Percentiles rank a stretch among this genome's conserved stretches.
Conservation (phyloP, 2,113 vertebrate genomes). For the Chinchilla lanigera region DNA sequence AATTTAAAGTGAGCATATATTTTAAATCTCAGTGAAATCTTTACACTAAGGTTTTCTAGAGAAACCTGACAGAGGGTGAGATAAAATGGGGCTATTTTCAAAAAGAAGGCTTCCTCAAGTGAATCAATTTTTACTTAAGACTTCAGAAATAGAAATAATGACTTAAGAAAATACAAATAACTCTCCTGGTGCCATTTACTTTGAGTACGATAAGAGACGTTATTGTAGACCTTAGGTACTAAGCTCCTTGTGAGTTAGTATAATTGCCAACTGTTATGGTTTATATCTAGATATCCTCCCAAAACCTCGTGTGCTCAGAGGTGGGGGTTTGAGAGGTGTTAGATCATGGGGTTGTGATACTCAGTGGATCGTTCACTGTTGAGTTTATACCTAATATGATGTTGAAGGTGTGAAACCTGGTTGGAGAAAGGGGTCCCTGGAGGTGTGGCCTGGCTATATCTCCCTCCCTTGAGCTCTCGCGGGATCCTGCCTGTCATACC, state of each 20-base stretch:
- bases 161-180: not conserved
- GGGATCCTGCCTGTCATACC: not conserved
- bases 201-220: not conserved
- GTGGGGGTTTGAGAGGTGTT: not conserved
- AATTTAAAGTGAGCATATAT: constrained; percentile 27
- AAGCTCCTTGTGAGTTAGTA: not conserved
- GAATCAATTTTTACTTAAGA: not conserved
- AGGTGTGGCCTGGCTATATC: not conserved
- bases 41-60: not conserved
- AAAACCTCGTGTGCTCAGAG: not conserved
- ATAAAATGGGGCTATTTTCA: not conserved
- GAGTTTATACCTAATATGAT: not conserved
- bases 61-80: not conserved
- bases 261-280: not conserved
- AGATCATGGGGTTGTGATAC: not conserved
- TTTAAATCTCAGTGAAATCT: not conserved
- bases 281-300: not conserved
- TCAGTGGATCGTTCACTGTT: not conserved
- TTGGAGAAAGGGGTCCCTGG: not conserved
- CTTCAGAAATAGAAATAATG: too few relatives aligned
- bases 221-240: not conserved
- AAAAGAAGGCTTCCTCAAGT: not conserved
- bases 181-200: not conserved
- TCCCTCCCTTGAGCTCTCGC: not conserved
- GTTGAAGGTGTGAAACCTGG: not conserved